These are phyloP conservation scores for Dendrophyllia cribrosa DNA, from an alignment of 64 coral and sea anemone species.

Conservation along the genomic window DNA sequence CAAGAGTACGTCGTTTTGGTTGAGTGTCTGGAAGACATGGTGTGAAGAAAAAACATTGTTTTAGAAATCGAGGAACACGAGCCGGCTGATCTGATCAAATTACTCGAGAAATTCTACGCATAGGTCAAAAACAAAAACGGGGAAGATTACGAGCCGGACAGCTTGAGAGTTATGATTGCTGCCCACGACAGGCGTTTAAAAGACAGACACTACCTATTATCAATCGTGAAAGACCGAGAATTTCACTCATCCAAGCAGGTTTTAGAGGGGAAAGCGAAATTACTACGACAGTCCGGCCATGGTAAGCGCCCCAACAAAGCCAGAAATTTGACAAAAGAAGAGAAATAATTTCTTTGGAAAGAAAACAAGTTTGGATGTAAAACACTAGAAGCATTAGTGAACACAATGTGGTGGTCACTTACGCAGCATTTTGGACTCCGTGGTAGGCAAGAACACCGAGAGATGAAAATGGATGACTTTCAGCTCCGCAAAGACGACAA, in stretches of 20 bases:
- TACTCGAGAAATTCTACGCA: neutral
- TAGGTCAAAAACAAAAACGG: neutral
- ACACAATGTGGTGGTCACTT: conserved; percentile 66
- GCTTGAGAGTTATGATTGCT: conserved; percentile 6
- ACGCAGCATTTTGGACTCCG: conserved; percentile 51
- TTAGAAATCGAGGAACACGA: too few relatives aligned
- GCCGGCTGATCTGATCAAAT: too few relatives aligned
- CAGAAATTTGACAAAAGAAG: neutral
- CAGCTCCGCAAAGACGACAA: conserved; percentile 7
- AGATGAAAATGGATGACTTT: conserved; percentile 57
- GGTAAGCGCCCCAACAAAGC: conserved; percentile 49
- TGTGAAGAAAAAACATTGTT: too few relatives aligned
- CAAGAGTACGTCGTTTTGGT: too few relatives aligned
- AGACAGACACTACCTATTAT: neutral
- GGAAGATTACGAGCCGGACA: conserved; percentile 36
- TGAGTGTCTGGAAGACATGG: too few relatives aligned
- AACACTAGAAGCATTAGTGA: neutral
- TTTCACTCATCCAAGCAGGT: conserved; percentile 45
- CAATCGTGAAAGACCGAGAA: conserved; percentile 10
- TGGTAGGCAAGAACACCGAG: conserved; percentile 53
- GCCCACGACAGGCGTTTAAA: neutral
- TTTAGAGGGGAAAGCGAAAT: conserved; percentile 34
- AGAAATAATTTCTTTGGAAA: conserved; percentile 30
- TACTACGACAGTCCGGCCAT: neutral
- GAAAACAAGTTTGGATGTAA: neutral